Evolutionary conservation across 2,888 invertebrate species (phyloP).

Genomic region (Neria commutata): DNA sequence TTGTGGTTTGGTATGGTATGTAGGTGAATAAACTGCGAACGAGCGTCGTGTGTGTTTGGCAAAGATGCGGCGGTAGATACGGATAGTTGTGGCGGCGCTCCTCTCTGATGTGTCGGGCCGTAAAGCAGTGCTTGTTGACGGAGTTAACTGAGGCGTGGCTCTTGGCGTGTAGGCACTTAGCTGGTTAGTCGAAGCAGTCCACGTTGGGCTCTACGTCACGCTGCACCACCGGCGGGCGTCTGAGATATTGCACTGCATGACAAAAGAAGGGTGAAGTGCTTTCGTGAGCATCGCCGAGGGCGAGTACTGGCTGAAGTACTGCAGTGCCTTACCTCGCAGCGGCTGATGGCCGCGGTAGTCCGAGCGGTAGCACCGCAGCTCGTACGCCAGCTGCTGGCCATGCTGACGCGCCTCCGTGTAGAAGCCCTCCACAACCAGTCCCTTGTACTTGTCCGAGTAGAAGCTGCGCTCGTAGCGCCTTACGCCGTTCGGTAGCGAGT

Average conservation of each 20-base stretch:
- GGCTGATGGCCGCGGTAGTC: constrained; percentile 40
- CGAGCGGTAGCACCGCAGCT: constrained; percentile 45
- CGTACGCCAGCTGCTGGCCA: constrained; percentile 30
- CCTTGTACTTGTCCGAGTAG: constrained; percentile 25
- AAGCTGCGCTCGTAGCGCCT: constrained; percentile 45
- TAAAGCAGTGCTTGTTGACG: too few species aligned
- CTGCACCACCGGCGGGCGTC: constrained; percentile 37
- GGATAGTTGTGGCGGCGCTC: neutral
- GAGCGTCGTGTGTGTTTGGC: neutral
- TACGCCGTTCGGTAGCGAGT: constrained; percentile 45
- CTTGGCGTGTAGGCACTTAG: too few species aligned
- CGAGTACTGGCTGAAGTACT: neutral
- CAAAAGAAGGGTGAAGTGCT: neutral
- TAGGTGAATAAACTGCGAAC: neutral
- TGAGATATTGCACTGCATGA: constrained; percentile 40
- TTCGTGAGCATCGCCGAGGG: neutral
- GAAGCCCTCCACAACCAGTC: constrained; percentile 44
- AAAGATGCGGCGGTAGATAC: neutral
- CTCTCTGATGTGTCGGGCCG: too few species aligned
- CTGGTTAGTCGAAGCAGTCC: constrained; percentile 30
- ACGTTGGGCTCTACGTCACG: constrained; percentile 40
- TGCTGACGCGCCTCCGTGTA: constrained; percentile 38
- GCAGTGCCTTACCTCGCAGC: constrained; percentile 31
- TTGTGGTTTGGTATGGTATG: too few species aligned
- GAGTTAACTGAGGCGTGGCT: too few species aligned